These are phyloP conservation scores for Drosophila novamexicana DNA, from an alignment of 1,140 invertebrate species.

Conservation along the genomic window DNA sequence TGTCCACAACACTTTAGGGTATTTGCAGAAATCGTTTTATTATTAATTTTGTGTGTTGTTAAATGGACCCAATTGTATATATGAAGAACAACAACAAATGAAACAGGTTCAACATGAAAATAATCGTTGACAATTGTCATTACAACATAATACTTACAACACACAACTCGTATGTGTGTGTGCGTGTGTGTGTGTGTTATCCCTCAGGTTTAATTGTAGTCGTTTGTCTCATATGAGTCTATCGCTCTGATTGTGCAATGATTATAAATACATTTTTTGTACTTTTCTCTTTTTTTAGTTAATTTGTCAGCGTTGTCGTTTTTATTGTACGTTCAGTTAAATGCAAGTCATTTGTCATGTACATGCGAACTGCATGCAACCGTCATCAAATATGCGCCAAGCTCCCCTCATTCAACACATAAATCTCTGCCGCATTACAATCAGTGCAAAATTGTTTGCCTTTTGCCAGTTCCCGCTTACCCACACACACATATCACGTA, in stretches of 20 bases:
- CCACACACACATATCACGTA: neutral
- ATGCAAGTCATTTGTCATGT: constrained; percentile 47
- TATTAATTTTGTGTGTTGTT: constrained; percentile 20
- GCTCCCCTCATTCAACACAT: neutral
- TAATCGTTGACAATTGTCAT: constrained; percentile 39
- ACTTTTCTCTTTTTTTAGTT: neutral
- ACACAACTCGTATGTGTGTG: neutral
- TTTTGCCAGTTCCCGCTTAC: constrained; percentile 25
- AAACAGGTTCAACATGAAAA: constrained; percentile 23
- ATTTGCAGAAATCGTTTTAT: constrained; percentile 12
- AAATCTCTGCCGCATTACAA: constrained; percentile 13
- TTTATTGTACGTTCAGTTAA: constrained; percentile 30
- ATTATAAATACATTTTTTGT: constrained; percentile 53
- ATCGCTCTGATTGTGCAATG: constrained; percentile 44
- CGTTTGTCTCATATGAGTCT: constrained; percentile 24
- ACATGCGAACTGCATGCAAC: constrained; percentile 28
- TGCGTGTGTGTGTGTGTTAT: constrained; percentile 15
- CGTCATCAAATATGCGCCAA: neutral
- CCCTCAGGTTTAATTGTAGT: constrained; percentile 24
- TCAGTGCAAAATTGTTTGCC: constrained; percentile 44
- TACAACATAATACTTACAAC: constrained; percentile 7
- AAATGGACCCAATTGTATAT: constrained; percentile 23
- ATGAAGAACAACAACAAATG: constrained; percentile 1
- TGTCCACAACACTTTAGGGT: constrained; percentile 11
- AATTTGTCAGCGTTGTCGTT: constrained; percentile 30